phyloP scores from a whole-genome alignment of 2,113 vertebrate species.

The Pelecanus crispus region DNA sequence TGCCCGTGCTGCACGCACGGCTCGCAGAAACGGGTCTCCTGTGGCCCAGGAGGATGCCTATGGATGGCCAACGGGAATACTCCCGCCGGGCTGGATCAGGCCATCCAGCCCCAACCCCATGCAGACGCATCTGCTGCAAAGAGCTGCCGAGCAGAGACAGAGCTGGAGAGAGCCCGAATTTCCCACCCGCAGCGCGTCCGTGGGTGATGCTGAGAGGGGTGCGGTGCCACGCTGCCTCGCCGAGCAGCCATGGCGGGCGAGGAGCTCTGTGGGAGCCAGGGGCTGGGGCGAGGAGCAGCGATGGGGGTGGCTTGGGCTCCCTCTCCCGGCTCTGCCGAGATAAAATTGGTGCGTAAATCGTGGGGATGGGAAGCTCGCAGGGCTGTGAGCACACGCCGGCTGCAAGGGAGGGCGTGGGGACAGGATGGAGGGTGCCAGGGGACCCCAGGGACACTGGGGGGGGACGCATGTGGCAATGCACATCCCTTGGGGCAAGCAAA shows the following conservation, averaged over 20 bases:
- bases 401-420: not conserved
- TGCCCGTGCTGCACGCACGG: rapidly evolving
- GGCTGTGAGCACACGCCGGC: rapidly evolving
- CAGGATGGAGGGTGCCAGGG: rapidly evolving
- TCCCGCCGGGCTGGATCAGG: not conserved
- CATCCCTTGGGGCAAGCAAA: not conserved
- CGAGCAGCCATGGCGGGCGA: not conserved
- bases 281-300: not conserved
- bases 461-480: not conserved
- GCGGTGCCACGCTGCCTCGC: not conserved
- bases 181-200: not conserved
- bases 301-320: not conserved
- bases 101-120: rapidly evolving
- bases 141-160: not conserved
- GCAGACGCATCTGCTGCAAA: not conserved
- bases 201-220: not conserved
- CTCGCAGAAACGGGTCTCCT: not conserved
- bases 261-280: not conserved
- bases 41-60: not conserved
- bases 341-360: rapidly evolving
- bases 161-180: not conserved
- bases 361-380: not conserved
- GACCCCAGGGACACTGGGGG: too few relatives aligned
- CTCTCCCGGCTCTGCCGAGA: not conserved
- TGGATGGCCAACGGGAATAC: rapidly evolving